Percentiles rank a stretch among this genome's conserved stretches.
phyloP scores from a whole-genome alignment of 2,113 vertebrate species.

The Promerops cafer region DNA sequence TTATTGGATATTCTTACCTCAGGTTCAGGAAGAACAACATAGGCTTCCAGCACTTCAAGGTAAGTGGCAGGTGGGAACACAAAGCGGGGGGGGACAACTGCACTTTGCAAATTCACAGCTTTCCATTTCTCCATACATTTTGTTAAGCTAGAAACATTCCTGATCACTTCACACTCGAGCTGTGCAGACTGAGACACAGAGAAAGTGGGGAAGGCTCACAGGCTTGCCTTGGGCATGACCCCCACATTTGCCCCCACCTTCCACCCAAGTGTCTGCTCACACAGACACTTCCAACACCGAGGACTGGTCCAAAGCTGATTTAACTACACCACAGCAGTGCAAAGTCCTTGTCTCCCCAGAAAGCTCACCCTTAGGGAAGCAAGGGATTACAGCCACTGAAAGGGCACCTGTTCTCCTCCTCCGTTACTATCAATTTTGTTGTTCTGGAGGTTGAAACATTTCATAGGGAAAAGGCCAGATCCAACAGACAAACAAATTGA shows the following conservation, averaged over 20 bases:
- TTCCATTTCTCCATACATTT: not conserved
- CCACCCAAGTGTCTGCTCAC: not conserved
- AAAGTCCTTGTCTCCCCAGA: not conserved
- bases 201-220: not conserved
- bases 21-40: conserved; percentile 73
- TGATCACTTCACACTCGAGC: not conserved
- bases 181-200: not conserved
- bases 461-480: not conserved
- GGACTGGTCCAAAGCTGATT: not conserved
- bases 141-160: not conserved
- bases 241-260: not conserved
- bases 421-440: not conserved
- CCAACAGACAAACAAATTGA: not conserved
- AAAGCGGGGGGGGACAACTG: accelerated
- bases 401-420: not conserved
- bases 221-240: accelerated
- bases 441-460: not conserved
- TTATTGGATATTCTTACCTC: conserved; percentile 81
- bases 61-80: not conserved
- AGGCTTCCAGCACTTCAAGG: conserved; percentile 88
- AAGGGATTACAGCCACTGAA: not conserved
- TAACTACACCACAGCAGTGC: not conserved
- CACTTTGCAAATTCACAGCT: not conserved
- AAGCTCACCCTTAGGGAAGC: not conserved
- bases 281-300: not conserved